Conservation (phyloP, 2,797 vertebrate genomes). For the Poecilia velifera region DNA sequence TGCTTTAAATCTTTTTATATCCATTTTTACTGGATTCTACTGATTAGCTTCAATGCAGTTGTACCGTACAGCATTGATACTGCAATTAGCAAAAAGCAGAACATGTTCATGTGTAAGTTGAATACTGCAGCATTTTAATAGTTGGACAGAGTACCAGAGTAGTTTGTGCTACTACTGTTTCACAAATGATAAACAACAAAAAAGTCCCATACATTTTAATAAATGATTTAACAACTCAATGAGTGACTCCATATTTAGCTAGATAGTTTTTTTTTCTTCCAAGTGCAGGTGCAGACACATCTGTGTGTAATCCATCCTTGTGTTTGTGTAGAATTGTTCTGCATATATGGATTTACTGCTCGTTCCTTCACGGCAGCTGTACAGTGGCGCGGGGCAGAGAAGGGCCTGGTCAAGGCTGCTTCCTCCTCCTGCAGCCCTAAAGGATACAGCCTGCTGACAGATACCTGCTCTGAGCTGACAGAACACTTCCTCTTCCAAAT, state of each 20-base stretch:
- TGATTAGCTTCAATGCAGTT: background rate
- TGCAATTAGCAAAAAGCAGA: background rate
- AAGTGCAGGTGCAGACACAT: constrained; percentile 51
- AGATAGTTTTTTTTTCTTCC: constrained; percentile 15
- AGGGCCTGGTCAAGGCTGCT: constrained; percentile 73
- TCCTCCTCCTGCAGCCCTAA: constrained; percentile 70
- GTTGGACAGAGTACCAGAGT: no score
- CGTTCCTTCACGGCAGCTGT: constrained; percentile 64
- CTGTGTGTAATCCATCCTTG: constrained; percentile 35
- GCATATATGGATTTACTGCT: constrained; percentile 66
- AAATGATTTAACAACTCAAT: constrained; percentile 46
- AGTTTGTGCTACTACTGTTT: no score
- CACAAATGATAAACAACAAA: background rate
- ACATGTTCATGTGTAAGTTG: background rate
- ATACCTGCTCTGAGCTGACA: constrained; percentile 75
- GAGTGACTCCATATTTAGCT: constrained; percentile 28
- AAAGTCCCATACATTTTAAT: constrained; percentile 4
- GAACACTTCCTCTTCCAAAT: constrained; percentile 69
- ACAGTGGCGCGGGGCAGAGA: constrained; percentile 48
- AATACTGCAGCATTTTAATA: background rate
- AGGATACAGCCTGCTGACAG: constrained; percentile 74
- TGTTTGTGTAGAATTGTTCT: constrained; percentile 31
- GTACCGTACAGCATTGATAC: background rate
- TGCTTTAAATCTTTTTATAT: background rate
- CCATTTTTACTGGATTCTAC: background rate